Base-by-base conservation (phyloP, 2,797 vertebrate species). In the Hippopotamyrus pictus region DNA sequence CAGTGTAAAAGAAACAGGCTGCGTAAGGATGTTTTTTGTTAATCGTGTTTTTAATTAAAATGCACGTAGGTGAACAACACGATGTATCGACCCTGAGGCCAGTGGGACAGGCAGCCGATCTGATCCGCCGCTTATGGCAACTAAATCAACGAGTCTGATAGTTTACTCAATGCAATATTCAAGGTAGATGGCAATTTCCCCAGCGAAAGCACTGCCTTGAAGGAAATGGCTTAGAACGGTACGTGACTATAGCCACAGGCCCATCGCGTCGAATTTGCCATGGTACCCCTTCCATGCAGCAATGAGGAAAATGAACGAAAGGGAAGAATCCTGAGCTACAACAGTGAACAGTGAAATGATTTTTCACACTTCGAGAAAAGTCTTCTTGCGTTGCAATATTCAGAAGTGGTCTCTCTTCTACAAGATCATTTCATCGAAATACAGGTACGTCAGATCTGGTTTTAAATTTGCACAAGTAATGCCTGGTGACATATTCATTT, bases 41-140 rank as follows among this genome's bases (percentile, higher is more conserved):
- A 57, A 48, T 25, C 57, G 5, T 22, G 62, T 87, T 89, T 89
- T 86, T 11, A 73, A 73, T 53, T 69, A 76, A 86, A 86, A 85
- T 79, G 85, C 82, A 89, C 14, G 79, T 59, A 84, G 53, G 48
- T 69, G 33, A 89, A 86, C 57, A 86, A 53, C 46, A 33, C 14
- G 12, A 19, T 69, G 50, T 41, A 51, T 25, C 8, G 54, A 37
- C 44, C 22, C 14, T 33, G 48, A 73, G 54, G 79, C 88, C 41
- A 53, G 12, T 53, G 76, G 22, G 50, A 86, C 12, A 57, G 73
- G 25, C 51, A 82, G 53, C 41, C 88, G 83, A n/a, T 41, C 17
- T 79, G 37, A 83, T 62, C 82, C 53, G 33, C 53, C 3, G 14
- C 41, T 46, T 89, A 79, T 84, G 76, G 44, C 44, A 14, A 25